Evolutionary conservation across 2,888 invertebrate genomes (phyloP).

Genomic region (Chymomyza fuscimana): DNA sequence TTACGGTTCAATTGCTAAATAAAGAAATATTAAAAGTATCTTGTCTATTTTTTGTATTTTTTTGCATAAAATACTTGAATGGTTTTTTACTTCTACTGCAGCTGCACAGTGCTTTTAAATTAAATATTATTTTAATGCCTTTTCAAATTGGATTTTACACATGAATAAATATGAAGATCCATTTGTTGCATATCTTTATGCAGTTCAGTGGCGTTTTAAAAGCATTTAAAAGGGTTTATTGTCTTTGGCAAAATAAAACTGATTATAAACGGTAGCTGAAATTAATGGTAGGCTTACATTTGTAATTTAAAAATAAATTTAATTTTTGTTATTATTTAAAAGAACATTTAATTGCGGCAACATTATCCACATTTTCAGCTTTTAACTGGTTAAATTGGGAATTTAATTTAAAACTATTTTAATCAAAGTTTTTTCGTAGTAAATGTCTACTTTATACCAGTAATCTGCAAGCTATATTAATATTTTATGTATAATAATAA

Average conservation of each 20-base stretch:
- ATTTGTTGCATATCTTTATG: background rate
- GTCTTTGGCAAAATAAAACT: background rate
- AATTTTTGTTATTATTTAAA: no score
- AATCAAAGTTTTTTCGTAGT: no score
- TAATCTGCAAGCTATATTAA: no score
- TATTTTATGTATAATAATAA: no score
- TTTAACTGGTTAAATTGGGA: no score
- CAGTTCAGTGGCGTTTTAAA: background rate
- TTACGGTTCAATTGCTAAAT: background rate
- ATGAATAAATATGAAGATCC: constrained; percentile 23
- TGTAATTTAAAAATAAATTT: no score
- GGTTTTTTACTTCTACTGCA: background rate
- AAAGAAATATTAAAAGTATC: background rate
- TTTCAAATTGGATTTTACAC: constrained; percentile 35
- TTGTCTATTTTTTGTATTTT: no score
- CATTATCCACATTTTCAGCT: no score
- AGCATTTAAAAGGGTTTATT: background rate
- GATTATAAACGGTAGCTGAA: background rate
- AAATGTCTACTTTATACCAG: no score
- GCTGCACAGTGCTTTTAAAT: constrained; percentile 24
- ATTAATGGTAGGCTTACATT: no score
- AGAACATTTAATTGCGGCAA: no score
- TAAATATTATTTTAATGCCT: constrained; percentile 53
- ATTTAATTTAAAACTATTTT: no score
- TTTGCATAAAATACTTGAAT: background rate